A percentile compares a stretch with the other conserved stretches of the same genome.
These are phyloP conservation scores for Sinotaia quadrata DNA, from an alignment of 2,888 invertebrate genomes.

Conservation along the genomic window DNA sequence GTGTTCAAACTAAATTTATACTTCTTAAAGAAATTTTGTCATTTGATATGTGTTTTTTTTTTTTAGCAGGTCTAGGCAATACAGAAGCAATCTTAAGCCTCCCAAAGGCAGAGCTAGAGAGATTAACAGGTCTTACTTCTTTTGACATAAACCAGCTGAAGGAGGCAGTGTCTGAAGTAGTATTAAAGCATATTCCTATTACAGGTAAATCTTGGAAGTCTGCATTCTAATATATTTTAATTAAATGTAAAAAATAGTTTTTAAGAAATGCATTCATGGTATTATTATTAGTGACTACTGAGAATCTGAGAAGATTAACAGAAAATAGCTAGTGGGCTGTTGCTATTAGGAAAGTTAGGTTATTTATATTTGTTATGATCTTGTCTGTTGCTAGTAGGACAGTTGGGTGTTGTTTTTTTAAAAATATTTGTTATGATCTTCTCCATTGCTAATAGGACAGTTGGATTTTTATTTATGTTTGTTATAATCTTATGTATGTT, in stretches of 20 bases:
- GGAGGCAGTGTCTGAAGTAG: slow-evolving; percentile 49
- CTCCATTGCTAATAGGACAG: too few relatives aligned
- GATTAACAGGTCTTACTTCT: slow-evolving; percentile 47
- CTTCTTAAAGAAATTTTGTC: background rate
- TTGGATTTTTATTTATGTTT: too few relatives aligned
- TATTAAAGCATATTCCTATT: slow-evolving; percentile 37
- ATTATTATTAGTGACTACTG: background rate
- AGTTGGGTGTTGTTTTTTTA: too few relatives aligned
- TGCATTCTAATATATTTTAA: background rate
- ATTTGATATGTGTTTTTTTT: background rate
- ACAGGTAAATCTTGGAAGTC: slow-evolving; percentile 45
- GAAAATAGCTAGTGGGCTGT: too few relatives aligned
- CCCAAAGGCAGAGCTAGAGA: slow-evolving; percentile 52
- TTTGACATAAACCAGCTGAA: slow-evolving; percentile 51
- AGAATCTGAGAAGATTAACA: background rate
- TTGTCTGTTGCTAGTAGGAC: too few relatives aligned
- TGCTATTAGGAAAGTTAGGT: too few relatives aligned
- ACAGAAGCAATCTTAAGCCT: slow-evolving; percentile 50
- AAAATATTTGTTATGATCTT: too few relatives aligned
- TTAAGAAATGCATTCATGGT: background rate
- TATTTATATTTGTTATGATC: too few relatives aligned
- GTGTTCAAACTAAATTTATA: background rate
- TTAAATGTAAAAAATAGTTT: background rate
- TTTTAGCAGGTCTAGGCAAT: slow-evolving; percentile 52
- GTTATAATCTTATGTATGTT: too few relatives aligned